Percentiles rank a stretch among this genome's conserved stretches.
These are phyloP conservation scores for Hypothenemus hampei DNA, from an alignment of 1,140 invertebrate species.

Conservation along the genomic window DNA sequence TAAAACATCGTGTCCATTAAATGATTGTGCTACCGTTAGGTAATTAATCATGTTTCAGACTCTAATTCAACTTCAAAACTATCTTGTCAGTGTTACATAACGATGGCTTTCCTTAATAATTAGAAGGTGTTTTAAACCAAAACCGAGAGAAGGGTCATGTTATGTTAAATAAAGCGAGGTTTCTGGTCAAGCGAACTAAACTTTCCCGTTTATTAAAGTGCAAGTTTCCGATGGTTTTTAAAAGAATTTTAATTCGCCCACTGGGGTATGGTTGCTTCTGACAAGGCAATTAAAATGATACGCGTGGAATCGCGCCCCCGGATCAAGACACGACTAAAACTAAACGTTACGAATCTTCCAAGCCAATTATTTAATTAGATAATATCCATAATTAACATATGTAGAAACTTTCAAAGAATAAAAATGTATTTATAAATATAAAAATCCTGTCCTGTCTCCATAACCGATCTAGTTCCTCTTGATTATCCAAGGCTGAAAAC, in stretches of 20 bases:
- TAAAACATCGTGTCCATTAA: too few species aligned
- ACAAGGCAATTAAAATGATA: constrained; percentile 16
- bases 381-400: constrained; percentile 6
- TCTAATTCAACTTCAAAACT: too few species aligned
- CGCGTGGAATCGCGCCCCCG: too few species aligned
- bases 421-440: background rate
- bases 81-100: too few species aligned
- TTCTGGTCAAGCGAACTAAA: background rate
- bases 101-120: background rate
- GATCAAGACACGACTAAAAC: background rate
- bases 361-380: constrained; percentile 14
- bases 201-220: background rate
- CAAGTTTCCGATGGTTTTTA: background rate
- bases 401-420: background rate
- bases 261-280: background rate
- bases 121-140: background rate
- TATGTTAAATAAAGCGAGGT: background rate
- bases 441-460: background rate
- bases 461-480: background rate
- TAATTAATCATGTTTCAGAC: background rate
- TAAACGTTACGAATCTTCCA: constrained; percentile 1
- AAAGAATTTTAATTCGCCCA: constrained; percentile 2
- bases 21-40: too few species aligned
- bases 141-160: background rate
- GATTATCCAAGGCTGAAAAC: background rate